phyloP scores from a whole-genome alignment of 2,888 invertebrate species.

The Eueremaeus valkanovi region DNA sequence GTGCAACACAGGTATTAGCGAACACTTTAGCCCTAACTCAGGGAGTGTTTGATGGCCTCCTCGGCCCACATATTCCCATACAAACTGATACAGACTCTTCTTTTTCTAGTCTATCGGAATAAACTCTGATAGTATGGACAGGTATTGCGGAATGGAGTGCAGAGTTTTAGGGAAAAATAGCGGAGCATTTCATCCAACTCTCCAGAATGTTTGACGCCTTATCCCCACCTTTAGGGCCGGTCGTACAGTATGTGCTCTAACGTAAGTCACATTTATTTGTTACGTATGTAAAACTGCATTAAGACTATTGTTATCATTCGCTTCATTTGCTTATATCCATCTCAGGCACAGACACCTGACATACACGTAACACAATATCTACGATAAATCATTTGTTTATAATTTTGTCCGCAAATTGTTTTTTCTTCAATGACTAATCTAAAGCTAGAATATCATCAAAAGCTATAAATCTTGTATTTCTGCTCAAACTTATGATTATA shows the following conservation, averaged over 20 bases:
- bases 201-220: slow-evolving; percentile 17
- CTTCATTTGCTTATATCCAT: neutral
- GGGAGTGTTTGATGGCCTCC: neutral
- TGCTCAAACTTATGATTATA: too few species aligned
- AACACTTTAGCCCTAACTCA: slow-evolving; percentile 3
- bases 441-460: too few species aligned
- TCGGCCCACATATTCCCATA: neutral
- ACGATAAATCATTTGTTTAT: neutral
- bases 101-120: neutral
- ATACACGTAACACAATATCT: neutral
- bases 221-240: slow-evolving; percentile 14
- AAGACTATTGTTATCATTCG: neutral
- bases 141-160: neutral
- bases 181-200: neutral
- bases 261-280: neutral
- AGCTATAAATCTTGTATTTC: too few species aligned
- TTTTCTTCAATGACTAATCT: too few species aligned
- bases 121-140: slow-evolving; percentile 6
- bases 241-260: neutral
- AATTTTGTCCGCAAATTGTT: neutral
- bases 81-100: too few species aligned
- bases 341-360: neutral
- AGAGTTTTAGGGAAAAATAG: neutral
- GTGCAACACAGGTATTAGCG: slow-evolving; percentile 3
- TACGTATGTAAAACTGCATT: neutral